Percentiles rank a stretch among this genome's conserved stretches.
Evolutionary conservation across 2,888 invertebrate genomes (phyloP).

Genomic region (Blastobasis lacticolella): DNA sequence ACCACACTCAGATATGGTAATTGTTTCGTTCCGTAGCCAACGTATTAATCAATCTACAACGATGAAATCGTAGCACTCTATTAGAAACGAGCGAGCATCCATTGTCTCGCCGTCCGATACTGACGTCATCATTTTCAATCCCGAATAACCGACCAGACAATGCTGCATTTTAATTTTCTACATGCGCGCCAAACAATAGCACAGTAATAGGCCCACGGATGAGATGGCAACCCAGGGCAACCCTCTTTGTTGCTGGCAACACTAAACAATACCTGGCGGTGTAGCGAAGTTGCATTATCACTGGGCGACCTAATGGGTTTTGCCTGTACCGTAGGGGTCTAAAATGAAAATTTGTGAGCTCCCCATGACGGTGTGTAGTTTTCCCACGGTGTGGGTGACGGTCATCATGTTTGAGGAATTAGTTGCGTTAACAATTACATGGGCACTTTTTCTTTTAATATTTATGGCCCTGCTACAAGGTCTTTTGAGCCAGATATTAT

Average conservation of each 20-base stretch:
- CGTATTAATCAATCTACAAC: too few species aligned
- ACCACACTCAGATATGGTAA: too few species aligned
- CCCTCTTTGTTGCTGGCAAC: slow-evolving; percentile 56
- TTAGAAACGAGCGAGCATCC: too few species aligned
- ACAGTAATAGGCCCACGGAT: slow-evolving; percentile 61
- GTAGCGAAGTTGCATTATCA: slow-evolving; percentile 69
- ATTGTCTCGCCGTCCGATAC: background rate
- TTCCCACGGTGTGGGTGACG: slow-evolving; percentile 38
- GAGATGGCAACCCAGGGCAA: slow-evolving; percentile 54
- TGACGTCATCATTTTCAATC: background rate
- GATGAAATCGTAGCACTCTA: too few species aligned
- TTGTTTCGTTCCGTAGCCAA: too few species aligned
- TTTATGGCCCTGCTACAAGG: too few species aligned
- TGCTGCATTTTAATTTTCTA: slow-evolving; percentile 70
- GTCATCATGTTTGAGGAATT: too few species aligned
- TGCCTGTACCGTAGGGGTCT: slow-evolving; percentile 39
- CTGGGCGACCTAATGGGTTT: slow-evolving; percentile 59
- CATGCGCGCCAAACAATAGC: slow-evolving; percentile 57
- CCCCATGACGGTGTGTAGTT: slow-evolving; percentile 40
- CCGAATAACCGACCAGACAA: slow-evolving; percentile 48
- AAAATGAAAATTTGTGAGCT: slow-evolving; percentile 48
- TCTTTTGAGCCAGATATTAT: too few species aligned
- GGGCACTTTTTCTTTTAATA: too few species aligned
- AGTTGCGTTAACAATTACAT: too few species aligned
- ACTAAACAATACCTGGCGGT: slow-evolving; percentile 64